These are phyloP conservation scores for Aegithalos caudatus DNA, from an alignment of 2,113 vertebrate species.

Conservation along the genomic window DNA sequence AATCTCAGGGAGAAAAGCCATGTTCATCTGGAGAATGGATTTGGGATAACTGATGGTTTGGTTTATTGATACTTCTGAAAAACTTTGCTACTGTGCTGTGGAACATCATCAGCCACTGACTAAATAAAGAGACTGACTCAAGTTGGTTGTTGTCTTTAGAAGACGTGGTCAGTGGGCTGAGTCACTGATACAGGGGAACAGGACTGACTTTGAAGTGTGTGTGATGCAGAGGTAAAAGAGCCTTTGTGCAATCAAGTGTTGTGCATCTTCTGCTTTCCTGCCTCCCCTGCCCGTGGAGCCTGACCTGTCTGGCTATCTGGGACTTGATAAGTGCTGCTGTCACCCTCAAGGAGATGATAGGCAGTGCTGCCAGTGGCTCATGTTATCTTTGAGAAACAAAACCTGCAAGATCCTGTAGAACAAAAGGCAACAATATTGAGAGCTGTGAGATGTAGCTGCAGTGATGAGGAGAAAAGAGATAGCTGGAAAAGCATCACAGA, in stretches of 20 bases:
- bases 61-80: neutral
- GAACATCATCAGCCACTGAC: neutral
- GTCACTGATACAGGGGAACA: neutral
- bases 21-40: neutral
- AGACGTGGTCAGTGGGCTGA: neutral
- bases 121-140: neutral
- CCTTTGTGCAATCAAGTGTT: neutral
- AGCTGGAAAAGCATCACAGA: neutral
- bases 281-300: neutral
- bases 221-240: neutral
- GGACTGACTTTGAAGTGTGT: neutral
- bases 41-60: neutral
- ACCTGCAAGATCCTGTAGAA: constrained; percentile 8
- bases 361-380: neutral
- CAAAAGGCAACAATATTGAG: constrained; percentile 5
- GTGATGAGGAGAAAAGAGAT: neutral
- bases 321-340: neutral
- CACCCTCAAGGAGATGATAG: neutral
- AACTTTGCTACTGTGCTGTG: neutral
- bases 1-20: neutral
- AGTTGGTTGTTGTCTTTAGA: neutral
- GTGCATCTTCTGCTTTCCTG: neutral
- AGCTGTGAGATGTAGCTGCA: constrained; percentile 10
- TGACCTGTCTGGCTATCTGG: neutral
- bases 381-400: constrained; percentile 26